Percentiles rank a stretch among this genome's conserved stretches.
These are phyloP conservation scores for Tryphoninae sp. DNA, from an alignment of 2,888 invertebrate genomes.

Conservation along the genomic window DNA sequence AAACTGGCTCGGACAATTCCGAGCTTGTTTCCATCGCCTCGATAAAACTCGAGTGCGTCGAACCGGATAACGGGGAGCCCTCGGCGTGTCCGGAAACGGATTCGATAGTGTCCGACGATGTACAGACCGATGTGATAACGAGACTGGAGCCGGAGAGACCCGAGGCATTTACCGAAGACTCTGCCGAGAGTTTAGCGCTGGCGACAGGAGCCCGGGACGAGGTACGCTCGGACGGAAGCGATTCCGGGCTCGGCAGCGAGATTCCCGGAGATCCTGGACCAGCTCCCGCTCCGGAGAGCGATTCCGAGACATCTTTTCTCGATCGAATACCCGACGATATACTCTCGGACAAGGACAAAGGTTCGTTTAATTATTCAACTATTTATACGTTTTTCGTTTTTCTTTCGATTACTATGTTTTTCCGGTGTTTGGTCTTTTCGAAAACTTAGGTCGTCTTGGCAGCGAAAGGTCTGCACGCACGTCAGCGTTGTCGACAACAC, in stretches of 20 bases:
- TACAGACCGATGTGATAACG: conserved; percentile 70
- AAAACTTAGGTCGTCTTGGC: not conserved
- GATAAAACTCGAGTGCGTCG: conserved; percentile 64
- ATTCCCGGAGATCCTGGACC: conserved; percentile 84
- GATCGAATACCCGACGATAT: conserved; percentile 81
- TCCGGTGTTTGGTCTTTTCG: not conserved
- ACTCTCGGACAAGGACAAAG: conserved; percentile 78
- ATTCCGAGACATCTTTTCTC: conserved; percentile 83
- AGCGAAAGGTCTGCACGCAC: not conserved
- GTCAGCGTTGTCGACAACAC: not conserved
- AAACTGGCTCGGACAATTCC: conserved; percentile 76
- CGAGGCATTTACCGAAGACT: conserved; percentile 79
- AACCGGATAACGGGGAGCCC: conserved; percentile 62
- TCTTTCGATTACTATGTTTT: not conserved
- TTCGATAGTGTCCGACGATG: conserved; percentile 71
- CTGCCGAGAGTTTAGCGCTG: conserved; percentile 77
- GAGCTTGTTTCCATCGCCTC: conserved; percentile 68
- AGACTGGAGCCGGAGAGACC: conserved; percentile 76
- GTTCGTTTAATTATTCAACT: conserved; percentile 64
- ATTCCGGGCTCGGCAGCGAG: conserved; percentile 92
- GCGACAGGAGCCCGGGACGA: conserved; percentile 77
- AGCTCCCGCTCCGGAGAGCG: conserved; percentile 80
- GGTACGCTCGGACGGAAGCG: conserved; percentile 90
- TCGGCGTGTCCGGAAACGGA: conserved; percentile 70
- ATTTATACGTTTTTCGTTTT: not conserved